These are phyloP conservation scores for Drosophila anceps DNA, from an alignment of 2,888 invertebrate species.

Conservation along the genomic window DNA sequence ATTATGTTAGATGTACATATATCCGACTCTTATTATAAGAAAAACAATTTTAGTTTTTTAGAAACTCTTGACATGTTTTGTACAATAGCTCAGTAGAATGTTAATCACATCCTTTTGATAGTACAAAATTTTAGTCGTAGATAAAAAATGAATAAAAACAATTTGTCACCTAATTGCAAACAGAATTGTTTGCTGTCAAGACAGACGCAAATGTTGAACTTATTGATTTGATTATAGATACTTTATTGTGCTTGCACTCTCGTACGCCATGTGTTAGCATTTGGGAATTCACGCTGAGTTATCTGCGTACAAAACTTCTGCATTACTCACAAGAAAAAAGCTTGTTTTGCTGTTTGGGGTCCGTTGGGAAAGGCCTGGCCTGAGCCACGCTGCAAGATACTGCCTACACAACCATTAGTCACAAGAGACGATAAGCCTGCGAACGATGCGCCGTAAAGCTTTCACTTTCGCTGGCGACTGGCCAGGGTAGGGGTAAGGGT, in stretches of 20 bases:
- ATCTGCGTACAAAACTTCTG: slow-evolving; percentile 10
- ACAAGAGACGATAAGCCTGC: slow-evolving; percentile 32
- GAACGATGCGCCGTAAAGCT: slow-evolving; percentile 42
- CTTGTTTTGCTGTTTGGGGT: background rate
- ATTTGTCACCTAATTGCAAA: background rate
- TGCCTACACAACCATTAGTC: slow-evolving; percentile 41
- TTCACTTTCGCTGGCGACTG: slow-evolving; percentile 51
- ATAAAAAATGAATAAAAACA: background rate
- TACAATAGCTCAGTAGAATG: background rate
- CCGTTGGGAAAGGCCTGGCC: slow-evolving; percentile 10
- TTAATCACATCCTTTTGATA: background rate
- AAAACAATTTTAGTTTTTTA: background rate
- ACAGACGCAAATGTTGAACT: slow-evolving; percentile 3
- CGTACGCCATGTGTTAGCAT: slow-evolving; percentile 2
- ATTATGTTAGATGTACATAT: background rate
- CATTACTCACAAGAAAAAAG: slow-evolving; percentile 32
- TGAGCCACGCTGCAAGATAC: slow-evolving; percentile 1
- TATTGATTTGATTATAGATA: background rate
- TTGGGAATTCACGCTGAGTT: slow-evolving; percentile 42
- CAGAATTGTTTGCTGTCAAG: background rate
- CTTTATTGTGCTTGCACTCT: background rate
- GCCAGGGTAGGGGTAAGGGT: slow-evolving; percentile 2
- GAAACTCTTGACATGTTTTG: background rate
- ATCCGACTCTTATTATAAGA: background rate
- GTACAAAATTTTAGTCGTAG: background rate